Base-by-base conservation (phyloP, 2,113 vertebrate species). In the Etheostoma spectabile region DNA sequence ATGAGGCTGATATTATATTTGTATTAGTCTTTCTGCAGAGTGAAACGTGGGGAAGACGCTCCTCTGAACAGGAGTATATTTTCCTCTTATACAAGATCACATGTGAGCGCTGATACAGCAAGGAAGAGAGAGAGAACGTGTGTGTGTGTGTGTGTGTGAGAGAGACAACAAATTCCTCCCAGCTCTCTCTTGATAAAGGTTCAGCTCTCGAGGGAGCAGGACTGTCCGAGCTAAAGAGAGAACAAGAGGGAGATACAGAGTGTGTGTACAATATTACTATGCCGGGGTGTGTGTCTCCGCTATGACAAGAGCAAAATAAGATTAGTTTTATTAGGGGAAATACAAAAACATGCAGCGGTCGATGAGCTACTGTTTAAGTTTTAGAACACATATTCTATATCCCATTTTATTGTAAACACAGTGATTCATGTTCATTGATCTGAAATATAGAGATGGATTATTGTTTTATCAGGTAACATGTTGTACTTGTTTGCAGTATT, bases 141-240 rank as follows among this genome's bases (percentile, higher is more conserved):
- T 42, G 38, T 42, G 38, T 42, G 38, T 30, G 60, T 38, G 57
- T 33, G 18, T 24, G 48, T 45, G 33, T 2, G 63, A 38, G 27
- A 56, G 61, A 76, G 51, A 56, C 2, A 63, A 49, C 35, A 75
- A 21, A 74, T 82, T 67, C 82, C 69, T 78, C 62, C 45, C 19
- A 11, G 65, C 74, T 78, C 18, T 69, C 33, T 70, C 38, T 46
- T 79, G 55, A 75, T 88, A 72, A 88, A 75, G 62, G 19, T 57
- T 66, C 51, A 16, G 21, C 66, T 74, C 42, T 69, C n/a, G 2
- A 38, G 77, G 42, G 71, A 83, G 75, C 22, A 79, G 42, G 10
- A 33, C 22, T 53, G 21, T 57, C 42, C 52, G 67, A 80, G 18
- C 56, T 65, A 60, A 11, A 33, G 42, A 45, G 19, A 76, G 69